Base-by-base conservation (phyloP, 1,140 invertebrate species). In the Riptortus pedestris region DNA sequence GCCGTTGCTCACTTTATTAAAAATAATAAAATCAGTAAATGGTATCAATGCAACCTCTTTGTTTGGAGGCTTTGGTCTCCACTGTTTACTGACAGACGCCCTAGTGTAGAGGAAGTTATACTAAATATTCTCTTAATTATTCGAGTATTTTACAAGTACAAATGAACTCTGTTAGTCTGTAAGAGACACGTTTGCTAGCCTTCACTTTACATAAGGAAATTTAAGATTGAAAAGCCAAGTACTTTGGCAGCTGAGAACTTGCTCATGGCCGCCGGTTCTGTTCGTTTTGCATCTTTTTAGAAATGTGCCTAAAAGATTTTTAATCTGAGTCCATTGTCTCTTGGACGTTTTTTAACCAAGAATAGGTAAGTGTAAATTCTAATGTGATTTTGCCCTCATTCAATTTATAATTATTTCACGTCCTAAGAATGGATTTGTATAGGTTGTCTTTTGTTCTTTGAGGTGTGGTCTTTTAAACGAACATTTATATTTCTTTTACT, bases 191-290 rank as follows among this genome's bases (percentile, higher is more conserved):
- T 55, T 22, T 7, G 20, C 22, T 55, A 18, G 26, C 26, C 2
- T 7, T 55, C 3, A 4, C 51, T 9, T 12, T 55, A 4, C 12
- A 55, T 2, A 24, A 9, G 3, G 14, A 7, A 24, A 9, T 55
- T 9, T 38, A 38, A 38, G 2, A 2, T 2, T 55, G 20, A 24
- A 26, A 24, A 55, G 14, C 16, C 24, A 24, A 24, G 20, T 29
- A 4, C 27, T 33, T 59, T 59, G 18, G 28, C 57, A 33, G 31
- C 57, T 59, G 57, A 33, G 57, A 31, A 59, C 11, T 33, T 31
- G 22, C 33, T 59, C 57, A 59, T 59, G 57, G 57, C 57, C 57
- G 57, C 57, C 57, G 57, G 57, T 24, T 38, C 57, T 20, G 26
- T 59, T 29, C 22, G 26, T 29, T 38, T 59, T 59, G 57, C 33